A percentile compares a stretch with the other conserved stretches of the same genome.
Conservation (phyloP, 2,888 invertebrate genomes). For the Sphaeridia pumilis region DNA sequence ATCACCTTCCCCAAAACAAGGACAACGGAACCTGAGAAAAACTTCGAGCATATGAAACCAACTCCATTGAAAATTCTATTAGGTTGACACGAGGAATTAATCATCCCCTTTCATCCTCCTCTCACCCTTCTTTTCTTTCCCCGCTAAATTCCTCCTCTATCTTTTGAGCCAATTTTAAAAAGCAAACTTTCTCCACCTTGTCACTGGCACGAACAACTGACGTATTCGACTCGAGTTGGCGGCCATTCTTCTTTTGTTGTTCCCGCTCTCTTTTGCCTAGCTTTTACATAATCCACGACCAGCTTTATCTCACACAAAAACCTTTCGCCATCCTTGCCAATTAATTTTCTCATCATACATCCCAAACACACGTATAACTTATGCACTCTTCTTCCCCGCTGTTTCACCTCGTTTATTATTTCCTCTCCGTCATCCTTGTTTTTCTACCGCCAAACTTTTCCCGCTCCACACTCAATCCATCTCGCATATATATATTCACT, state of each 20-base stretch:
- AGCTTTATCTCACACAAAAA: no score
- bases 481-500: no score
- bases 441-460: no score
- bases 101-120: conserved; percentile 10
- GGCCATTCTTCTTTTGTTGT: not conserved
- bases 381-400: no score
- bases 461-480: no score
- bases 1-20: no score
- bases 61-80: conserved; percentile 16
- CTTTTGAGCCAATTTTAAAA: conserved; percentile 19
- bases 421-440: no score
- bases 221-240: not conserved
- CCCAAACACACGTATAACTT: no score
- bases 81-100: conserved; percentile 19
- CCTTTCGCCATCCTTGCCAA: not conserved
- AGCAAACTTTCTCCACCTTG: conserved; percentile 7
- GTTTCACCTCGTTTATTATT: no score
- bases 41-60: conserved; percentile 11
- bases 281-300: not conserved
- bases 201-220: not conserved
- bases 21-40: no score
- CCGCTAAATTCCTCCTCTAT: no score
- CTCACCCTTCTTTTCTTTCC: no score
- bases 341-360: conserved; percentile 2
- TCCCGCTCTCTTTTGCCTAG: not conserved